phyloP scores from a whole-genome alignment of 2,113 vertebrate species.

The Hiodon alosoides region DNA sequence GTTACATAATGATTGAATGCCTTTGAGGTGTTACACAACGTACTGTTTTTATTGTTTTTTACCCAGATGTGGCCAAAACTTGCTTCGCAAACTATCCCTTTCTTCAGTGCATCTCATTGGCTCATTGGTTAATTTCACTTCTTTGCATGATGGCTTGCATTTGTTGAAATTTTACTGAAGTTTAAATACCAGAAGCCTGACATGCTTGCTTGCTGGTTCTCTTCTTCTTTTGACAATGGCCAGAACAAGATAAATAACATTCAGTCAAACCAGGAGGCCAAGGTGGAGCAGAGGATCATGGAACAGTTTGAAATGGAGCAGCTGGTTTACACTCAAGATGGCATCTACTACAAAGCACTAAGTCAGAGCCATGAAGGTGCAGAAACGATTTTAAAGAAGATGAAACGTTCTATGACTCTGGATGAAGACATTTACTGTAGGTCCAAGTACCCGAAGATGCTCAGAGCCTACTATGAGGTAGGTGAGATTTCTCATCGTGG shows the following conservation, averaged over 20 bases:
- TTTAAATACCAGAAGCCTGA: background rate
- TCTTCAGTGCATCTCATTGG: conserved; percentile 26
- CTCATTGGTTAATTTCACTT: conserved; percentile 21
- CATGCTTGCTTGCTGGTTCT: background rate
- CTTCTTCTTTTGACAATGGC: background rate
- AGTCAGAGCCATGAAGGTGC: background rate
- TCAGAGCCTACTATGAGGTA: conserved; percentile 38
- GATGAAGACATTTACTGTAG: too few species aligned
- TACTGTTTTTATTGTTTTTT: too few species aligned
- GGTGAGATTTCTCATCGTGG: background rate
- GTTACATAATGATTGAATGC: too few species aligned
- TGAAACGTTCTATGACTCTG: too few species aligned
- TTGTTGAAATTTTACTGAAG: too few species aligned
- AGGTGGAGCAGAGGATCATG: conserved; percentile 32
- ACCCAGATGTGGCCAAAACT: conserved; percentile 21
- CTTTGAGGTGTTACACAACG: too few species aligned
- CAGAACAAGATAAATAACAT: conserved; percentile 41
- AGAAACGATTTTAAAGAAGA: too few species aligned
- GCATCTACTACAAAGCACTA: conserved; percentile 28
- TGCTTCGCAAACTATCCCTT: conserved; percentile 29
- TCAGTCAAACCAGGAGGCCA: conserved; percentile 29
- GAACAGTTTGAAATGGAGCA: conserved; percentile 45
- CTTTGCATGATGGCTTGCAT: background rate
- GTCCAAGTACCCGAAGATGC: conserved; percentile 31
- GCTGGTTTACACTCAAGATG: conserved; percentile 37